Base-by-base conservation (phyloP, 2,797 vertebrate species). In the Stomatorhinus walkeri region DNA sequence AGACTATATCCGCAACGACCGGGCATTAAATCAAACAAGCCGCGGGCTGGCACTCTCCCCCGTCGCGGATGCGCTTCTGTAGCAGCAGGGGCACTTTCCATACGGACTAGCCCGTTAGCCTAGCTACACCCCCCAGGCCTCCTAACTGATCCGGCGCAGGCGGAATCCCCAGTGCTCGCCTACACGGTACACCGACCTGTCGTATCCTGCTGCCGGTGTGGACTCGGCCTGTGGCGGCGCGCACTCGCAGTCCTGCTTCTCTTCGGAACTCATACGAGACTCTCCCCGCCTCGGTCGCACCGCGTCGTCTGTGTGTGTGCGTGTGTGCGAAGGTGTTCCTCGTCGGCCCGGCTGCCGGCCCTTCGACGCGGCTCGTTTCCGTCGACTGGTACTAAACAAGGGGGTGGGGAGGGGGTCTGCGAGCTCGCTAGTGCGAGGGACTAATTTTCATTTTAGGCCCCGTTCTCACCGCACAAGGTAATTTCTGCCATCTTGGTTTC, bases 261-360 rank as follows among this genome's bases (percentile, higher is more conserved):
- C 93, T 91, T 96, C 95, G 94, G 95, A 87, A 96, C 95, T 96
- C 95, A 96, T 96, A 95, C 95, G 95, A 95, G 93, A 94, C 94
- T 94, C 93, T 93, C 88, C 95, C 93, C 51, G 93, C 90, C 94
- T 90, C 92, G 92, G 94, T 92, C 87, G 91, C 89, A 83, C 91
- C 64, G 92, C 56, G 92, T 91, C 64, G 90, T 52, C 89, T 92
- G 92, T 92, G 91, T 91, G 43, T 89, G 87, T 48, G 89, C 91
- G 89, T 90, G 90, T 36, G 68, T 90, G 6, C 64, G n/a, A 49
- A 61, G 52, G 32, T 54, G 72, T 90, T 93, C 92, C 90, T 91
- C 90, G 90, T 1, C 92, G 0, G 92, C 83, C 40, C 1, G 90
- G 88, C 40, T 43, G 22, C 85, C 24, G 9, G 51, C 90, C 85